These are phyloP conservation scores for Oophaga pumilio DNA, from an alignment of 2,113 vertebrate genomes.

Conservation along the genomic window DNA sequence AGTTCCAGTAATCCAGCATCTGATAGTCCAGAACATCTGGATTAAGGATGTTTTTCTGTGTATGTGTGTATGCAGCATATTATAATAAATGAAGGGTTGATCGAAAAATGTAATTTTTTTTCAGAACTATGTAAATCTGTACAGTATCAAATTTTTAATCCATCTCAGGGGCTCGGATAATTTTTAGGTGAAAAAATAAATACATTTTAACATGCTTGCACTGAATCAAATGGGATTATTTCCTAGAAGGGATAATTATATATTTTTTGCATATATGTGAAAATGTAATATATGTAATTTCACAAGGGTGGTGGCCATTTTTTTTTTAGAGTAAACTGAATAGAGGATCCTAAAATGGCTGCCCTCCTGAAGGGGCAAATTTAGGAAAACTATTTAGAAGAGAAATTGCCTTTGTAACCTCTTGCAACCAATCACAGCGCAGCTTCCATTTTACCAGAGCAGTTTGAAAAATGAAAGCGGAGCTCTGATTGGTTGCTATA, in stretches of 20 bases:
- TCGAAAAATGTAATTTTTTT: background rate
- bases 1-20: background rate
- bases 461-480: too few relatives aligned
- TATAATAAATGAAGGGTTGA: background rate
- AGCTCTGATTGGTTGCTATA: too few relatives aligned
- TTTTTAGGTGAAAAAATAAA: background rate
- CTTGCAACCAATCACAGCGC: too few relatives aligned
- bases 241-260: background rate
- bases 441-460: too few relatives aligned
- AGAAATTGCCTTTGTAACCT: too few relatives aligned
- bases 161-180: background rate
- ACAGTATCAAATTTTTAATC: background rate
- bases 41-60: background rate
- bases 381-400: too few relatives aligned
- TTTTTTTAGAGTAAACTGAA: background rate
- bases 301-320: background rate
- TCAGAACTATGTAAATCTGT: background rate
- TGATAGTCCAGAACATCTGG: background rate
- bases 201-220: slow-evolving; percentile 9
- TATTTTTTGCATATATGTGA: background rate
- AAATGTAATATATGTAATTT: slow-evolving; percentile 2
- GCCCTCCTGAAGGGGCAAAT: too few relatives aligned
- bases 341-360: too few relatives aligned
- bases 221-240: background rate
- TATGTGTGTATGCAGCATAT: background rate